Conservation (phyloP, 2,797 vertebrate species). For the Urocyon cinereoargenteus region DNA sequence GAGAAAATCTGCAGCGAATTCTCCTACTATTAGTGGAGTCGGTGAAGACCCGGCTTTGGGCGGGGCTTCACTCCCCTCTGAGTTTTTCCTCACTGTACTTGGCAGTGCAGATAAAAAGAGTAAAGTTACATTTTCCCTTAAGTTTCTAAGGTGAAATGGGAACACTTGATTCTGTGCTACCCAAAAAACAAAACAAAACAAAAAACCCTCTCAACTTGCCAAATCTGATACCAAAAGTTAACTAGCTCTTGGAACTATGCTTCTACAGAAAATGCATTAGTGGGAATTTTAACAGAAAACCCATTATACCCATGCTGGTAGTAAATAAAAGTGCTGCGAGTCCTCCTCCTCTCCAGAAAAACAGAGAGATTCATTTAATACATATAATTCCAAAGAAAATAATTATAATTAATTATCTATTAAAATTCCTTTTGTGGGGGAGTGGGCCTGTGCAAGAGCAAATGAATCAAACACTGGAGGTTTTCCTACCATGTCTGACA, state of each 20-base stretch:
- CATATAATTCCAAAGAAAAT: not conserved
- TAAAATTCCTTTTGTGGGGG: not conserved
- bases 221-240: constrained; percentile 65
- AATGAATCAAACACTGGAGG: not conserved
- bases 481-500: not conserved
- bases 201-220: constrained; percentile 45
- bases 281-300: constrained; percentile 63
- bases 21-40: not conserved
- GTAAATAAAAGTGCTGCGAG: not conserved
- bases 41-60: not conserved
- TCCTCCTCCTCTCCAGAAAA: constrained; percentile 31
- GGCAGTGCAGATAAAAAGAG: constrained; percentile 43
- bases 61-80: not conserved
- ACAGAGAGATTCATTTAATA: not conserved
- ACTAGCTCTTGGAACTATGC: constrained; percentile 61
- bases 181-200: constrained; percentile 38
- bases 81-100: not conserved
- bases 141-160: constrained; percentile 48
- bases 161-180: not conserved
- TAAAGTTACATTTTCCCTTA: constrained; percentile 57
- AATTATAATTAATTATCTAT: not conserved
- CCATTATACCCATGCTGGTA: constrained; percentile 26
- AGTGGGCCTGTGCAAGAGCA: not conserved
- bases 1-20: not conserved
- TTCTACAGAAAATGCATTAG: constrained; percentile 62